Conservation (phyloP, 2,113 vertebrate species). For the Cettia cetti region DNA sequence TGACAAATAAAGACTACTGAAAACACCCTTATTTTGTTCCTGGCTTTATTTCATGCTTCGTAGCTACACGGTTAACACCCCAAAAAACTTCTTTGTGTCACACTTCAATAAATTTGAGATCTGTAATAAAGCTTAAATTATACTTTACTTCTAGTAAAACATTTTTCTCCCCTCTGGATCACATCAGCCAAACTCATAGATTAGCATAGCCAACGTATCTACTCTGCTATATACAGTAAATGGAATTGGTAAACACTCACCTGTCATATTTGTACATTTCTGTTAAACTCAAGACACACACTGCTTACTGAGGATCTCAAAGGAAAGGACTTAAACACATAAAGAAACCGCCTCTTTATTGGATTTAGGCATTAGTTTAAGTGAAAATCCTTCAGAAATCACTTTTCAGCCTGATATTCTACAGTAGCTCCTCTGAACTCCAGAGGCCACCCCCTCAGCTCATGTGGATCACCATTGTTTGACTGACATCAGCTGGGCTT, state of each 20-base stretch:
- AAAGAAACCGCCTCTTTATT: neutral
- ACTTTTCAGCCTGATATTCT: neutral
- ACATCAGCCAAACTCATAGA: neutral
- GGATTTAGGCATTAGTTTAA: neutral
- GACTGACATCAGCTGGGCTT: neutral
- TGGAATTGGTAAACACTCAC: neutral
- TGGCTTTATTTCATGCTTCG: neutral
- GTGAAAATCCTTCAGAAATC: neutral
- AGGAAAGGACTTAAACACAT: neutral
- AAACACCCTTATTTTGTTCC: neutral
- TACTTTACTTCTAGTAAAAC: neutral
- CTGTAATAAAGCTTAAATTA: neutral
- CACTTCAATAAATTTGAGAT: neutral
- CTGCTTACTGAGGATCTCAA: neutral
- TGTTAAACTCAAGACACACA: neutral
- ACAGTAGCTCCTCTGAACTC: neutral
- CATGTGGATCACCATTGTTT: neutral
- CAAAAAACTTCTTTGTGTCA: neutral
- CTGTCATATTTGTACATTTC: neutral
- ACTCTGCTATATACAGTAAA: neutral
- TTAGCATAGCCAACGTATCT: neutral
- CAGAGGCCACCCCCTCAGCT: neutral
- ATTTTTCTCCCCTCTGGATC: neutral
- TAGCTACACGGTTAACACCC: accelerated
- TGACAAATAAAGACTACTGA: neutral